Evolutionary conservation across 1,140 invertebrate species (phyloP), one percentile per base, ranked within the genome.

Genomic region (Euwallacea fornicatus): DNA sequence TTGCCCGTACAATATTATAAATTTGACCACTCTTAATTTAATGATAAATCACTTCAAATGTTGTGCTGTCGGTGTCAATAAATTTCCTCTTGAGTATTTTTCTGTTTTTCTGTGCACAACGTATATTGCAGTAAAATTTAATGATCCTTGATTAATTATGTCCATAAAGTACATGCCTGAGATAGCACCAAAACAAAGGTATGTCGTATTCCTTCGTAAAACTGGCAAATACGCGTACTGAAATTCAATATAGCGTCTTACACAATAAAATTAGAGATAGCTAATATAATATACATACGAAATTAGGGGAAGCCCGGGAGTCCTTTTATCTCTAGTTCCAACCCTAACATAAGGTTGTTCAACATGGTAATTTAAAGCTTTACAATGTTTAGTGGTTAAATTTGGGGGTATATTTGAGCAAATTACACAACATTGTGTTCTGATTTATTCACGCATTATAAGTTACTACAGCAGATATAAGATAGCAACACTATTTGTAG

Each of bases 321-420:
- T 69, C 67, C 67, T 69, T 69, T 69, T 69, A 69, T 69, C 60
- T 69, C 46, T 43, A 55, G 67, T 41, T 69, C 58, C 59, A 69
- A 69, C 67, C 67, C 67, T 61, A 69, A 69, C 67, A 69, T 69
- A 69, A 69, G 67, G 67, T 69, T 69, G 59, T 62, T 62, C 67
- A 61, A 69, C 67, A 69, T 69, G 67, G 67, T 69, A 69, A 69
- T 69, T 69, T 69, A 69, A 69, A 69, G 67, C 67, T 62, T 69
- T 62, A 69, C 46, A 69, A 69, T 69, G 59, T 69, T 69, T 69
- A 69, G 67, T 69, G 67, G 67, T 69, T 62, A 33, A 61, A 69
- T 69, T 69, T 69, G 41, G 67, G 67, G 67, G 41, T 54, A 62
- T 44, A 54, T 69, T 69, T 69, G 55, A 69, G 59, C 62, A 62